Evolutionary conservation across 2,797 vertebrate species (phyloP), one percentile per base, ranked within the genome.

Genomic region (Urocyon cinereoargenteus): DNA sequence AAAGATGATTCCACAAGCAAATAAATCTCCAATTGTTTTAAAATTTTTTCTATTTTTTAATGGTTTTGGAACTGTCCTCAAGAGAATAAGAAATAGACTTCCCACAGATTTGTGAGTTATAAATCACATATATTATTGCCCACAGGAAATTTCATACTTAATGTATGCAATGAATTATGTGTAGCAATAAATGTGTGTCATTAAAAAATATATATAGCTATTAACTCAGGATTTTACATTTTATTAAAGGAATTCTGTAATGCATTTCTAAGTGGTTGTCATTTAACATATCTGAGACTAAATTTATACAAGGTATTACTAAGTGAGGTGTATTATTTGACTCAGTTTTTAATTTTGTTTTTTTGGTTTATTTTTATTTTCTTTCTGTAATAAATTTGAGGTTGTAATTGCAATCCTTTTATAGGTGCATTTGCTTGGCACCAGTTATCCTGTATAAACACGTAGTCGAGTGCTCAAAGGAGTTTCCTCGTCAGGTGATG

Each of bases 61-160:
- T 86, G 53, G 10, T 53, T 86, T 90, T 87, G 28, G 45, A 96
- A 94, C 64, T 86, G 24, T 94, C 31, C 86, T 82, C 96, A 79
- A 93, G 72, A 97, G 86, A 96, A 55, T 90, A 96, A 92, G 70
- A 92, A 97, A 94, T 83, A 97, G 84, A 96, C 66, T 90, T 85
- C 40, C 73, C 26, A 70, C 77, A 96, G 88, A 93, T 87, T 95
- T 90, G 81, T 97, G 51, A 93, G 87, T 95, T 94, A 96, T 96
- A 98, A 98, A 97, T 97, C 90, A 98, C 90, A 96, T 97, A 95
- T 98, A 97, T 93, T 98, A 88, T 87, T 85, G 49, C 93, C 77
- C 77, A 83, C 36, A 31, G 85, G 90, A 98, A 97, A 90, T 85
- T 95, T 95, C 72, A 94, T 87, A 70, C 87, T 94, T 94, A 97